Evolutionary conservation across 1,140 invertebrate genomes (phyloP).

Genomic region (Drosophila rufa): DNA sequence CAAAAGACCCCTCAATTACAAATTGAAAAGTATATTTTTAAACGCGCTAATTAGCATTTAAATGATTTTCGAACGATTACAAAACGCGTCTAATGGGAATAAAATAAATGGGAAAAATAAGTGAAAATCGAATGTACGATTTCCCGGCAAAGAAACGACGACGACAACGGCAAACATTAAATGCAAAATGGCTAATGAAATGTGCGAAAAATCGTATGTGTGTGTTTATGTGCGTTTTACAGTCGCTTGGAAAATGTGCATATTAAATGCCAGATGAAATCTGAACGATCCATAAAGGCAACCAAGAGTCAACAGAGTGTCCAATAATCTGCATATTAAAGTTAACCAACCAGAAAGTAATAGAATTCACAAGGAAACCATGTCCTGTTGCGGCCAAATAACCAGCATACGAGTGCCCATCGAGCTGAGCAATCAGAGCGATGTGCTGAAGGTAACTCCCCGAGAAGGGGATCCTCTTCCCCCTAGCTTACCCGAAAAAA

Average conservation of each 20-base stretch:
- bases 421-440: constrained; percentile 91
- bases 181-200: constrained; percentile 31
- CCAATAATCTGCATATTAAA: constrained; percentile 28
- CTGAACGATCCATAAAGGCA: constrained; percentile 43
- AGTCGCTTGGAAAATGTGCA: constrained; percentile 75
- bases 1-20: constrained; percentile 1
- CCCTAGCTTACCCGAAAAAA: background rate
- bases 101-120: constrained; percentile 13
- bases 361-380: constrained; percentile 57
- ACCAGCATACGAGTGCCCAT: constrained; percentile 90
- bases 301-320: constrained; percentile 41
- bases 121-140: constrained; percentile 7
- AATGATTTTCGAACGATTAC: constrained; percentile 18
- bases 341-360: constrained; percentile 34
- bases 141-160: constrained; percentile 11
- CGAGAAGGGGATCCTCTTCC: background rate
- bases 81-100: constrained; percentile 13
- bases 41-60: constrained; percentile 40
- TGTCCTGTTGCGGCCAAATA: constrained; percentile 89
- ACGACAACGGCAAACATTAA: constrained; percentile 8
- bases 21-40: constrained; percentile 31
- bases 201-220: constrained; percentile 15
- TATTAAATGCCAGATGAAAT: constrained; percentile 63
- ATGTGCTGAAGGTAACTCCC: constrained; percentile 90
- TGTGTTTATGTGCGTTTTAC: constrained; percentile 39